Conservation (phyloP, 2,797 vertebrate species). For the Sternotherus odoratus region DNA sequence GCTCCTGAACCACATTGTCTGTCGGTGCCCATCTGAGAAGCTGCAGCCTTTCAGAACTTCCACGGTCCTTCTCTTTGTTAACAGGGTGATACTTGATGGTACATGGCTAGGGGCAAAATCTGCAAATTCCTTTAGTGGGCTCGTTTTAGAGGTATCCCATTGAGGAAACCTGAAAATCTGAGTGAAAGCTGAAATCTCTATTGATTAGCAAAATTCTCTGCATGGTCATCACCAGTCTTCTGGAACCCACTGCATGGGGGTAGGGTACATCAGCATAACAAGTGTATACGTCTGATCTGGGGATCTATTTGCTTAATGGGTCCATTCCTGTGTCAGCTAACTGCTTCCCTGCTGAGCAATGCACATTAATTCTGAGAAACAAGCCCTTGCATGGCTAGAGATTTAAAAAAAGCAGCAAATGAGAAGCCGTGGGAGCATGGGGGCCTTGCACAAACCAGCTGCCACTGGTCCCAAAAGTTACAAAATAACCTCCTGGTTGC, state of each 20-base stretch:
- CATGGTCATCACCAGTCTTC: not conserved
- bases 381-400: not conserved
- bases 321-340: not conserved
- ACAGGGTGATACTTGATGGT: not conserved
- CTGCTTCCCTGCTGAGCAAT: not conserved
- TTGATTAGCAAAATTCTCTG: not conserved
- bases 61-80: not conserved
- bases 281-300: not conserved
- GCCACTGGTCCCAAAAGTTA: not conserved
- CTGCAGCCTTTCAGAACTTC: not conserved
- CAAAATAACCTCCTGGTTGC: not conserved
- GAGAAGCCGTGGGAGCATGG: not conserved
- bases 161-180: not conserved
- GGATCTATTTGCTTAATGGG: not conserved
- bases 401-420: not conserved
- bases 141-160: not conserved
- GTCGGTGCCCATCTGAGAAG: not conserved
- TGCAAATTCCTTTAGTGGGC: not conserved
- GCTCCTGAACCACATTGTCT: not conserved
- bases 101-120: not conserved
- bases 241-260: not conserved
- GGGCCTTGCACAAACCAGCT: not conserved
- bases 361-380: not conserved
- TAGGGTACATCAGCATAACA: not conserved
- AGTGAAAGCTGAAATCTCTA: not conserved